Conservation (phyloP, 2,888 invertebrate species). For the Charanyca ferruginea region DNA sequence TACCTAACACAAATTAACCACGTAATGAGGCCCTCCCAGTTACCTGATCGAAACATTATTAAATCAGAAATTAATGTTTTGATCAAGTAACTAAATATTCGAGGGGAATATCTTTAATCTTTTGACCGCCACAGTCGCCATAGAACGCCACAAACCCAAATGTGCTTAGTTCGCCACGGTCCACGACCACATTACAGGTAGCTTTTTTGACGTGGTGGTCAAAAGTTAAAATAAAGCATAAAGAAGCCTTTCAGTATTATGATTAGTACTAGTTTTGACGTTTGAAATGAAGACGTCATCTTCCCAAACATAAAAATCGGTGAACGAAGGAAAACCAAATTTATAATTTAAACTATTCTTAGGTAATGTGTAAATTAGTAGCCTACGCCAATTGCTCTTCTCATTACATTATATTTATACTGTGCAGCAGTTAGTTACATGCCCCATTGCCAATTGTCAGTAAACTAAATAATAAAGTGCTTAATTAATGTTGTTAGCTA, state of each 20-base stretch:
- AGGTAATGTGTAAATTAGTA: conserved; percentile 24
- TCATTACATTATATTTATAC: conserved; percentile 30
- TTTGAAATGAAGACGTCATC: conserved; percentile 18
- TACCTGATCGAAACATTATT: too few species aligned
- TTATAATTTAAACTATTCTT: conserved; percentile 4
- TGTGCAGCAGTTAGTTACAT: conserved; percentile 49
- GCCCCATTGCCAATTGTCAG: conserved; percentile 37
- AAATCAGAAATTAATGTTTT: too few species aligned
- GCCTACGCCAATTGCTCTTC: conserved; percentile 6
- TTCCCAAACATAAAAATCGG: conserved; percentile 28
- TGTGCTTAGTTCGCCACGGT: too few species aligned
- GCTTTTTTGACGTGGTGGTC: too few species aligned
- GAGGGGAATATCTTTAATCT: too few species aligned
- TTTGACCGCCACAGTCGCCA: too few species aligned
- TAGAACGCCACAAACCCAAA: too few species aligned
- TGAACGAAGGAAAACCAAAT: conserved; percentile 30
- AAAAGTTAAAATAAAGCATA: not conserved
- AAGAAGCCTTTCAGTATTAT: not conserved
- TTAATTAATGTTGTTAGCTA: conserved; percentile 46
- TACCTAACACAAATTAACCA: conserved; percentile 15
- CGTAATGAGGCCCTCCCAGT: conserved; percentile 20
- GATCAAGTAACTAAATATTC: conserved; percentile 1
- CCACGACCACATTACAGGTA: too few species aligned
- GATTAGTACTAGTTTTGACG: not conserved
- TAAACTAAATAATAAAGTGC: conserved; percentile 26